Evolutionary conservation across 2,113 vertebrate genomes (phyloP), one percentile per base, ranked within the genome.

Genomic region (Ptilonorhynchus violaceus): DNA sequence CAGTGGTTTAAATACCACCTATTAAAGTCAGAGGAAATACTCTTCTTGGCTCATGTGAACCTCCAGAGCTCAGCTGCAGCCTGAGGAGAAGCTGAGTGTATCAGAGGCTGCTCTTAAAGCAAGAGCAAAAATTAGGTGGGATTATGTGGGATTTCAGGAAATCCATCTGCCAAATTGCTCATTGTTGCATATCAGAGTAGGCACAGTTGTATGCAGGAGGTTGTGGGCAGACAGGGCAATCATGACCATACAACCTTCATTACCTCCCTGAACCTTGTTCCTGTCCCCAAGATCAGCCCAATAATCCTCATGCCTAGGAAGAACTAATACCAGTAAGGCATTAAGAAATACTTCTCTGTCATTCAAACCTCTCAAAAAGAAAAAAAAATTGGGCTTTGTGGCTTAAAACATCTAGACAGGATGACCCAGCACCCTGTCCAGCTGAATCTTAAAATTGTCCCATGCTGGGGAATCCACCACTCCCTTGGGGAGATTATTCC

Each of bases 401-500:
- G 33, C n/a, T 90, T 66, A 74, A 80, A 80, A 55, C 18, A 52
- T 49, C 37, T 47, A 35, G 24, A 60, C 9, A 55, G 55, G n/a
- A 41, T 55, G 24, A 46, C 30, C n/a, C 30, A 55, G 41, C n/a
- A 62, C 11, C 11, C 9, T 35, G 30, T 69, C n/a, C 55, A 62
- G 47, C 17, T 62, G 20, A 76, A 68, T 35, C 14, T 41, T 62
- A 53, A 76, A 47, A 83, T 7, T 55, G 20, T 25, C 47, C 47
- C 55, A 14, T 0, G 0, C 6, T 55, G 24, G 7, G 30, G 24
- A 79, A 79, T 83, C n/a, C 4, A 39, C 13, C 11, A 25, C 14
- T 75, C 62, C 25, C 14, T 46, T 35, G 21, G n/a, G 25, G 25
- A 62, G 55, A 62, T 69, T 35, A 42, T 47, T 76, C 21, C 21